phyloP scores from a whole-genome alignment of 1,140 invertebrate genomes.

The Bombyx mandarina region DNA sequence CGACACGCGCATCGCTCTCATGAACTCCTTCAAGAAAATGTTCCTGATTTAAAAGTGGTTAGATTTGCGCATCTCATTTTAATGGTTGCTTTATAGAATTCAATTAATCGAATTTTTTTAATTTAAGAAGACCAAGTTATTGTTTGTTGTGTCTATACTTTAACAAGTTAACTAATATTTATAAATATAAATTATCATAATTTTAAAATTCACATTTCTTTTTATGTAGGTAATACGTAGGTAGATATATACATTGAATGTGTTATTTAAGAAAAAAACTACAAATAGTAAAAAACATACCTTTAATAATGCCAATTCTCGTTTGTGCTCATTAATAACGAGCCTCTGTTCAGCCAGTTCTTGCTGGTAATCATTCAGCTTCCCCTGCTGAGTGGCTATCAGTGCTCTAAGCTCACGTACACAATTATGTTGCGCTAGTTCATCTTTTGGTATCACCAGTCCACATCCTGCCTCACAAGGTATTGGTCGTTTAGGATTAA shows the following conservation, averaged over 20 bases:
- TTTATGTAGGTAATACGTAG: too few species aligned
- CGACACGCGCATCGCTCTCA: constrained; percentile 89
- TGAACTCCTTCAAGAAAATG: constrained; percentile 79
- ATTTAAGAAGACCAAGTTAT: too few species aligned
- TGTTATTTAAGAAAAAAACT: too few species aligned
- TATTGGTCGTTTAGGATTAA: constrained; percentile 93
- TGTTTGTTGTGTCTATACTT: too few species aligned
- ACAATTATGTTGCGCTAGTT: constrained; percentile 95
- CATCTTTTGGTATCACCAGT: constrained; percentile 94
- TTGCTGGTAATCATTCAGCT: constrained; percentile 87
- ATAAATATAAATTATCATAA: too few species aligned
- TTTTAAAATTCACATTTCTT: too few species aligned
- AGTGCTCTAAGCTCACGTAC: constrained; percentile 87
- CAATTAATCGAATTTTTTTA: too few species aligned
- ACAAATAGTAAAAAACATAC: constrained; percentile 44
- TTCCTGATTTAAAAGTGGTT: too few species aligned
- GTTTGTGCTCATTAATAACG: constrained; percentile 89
- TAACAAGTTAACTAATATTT: too few species aligned
- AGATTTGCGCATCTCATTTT: too few species aligned
- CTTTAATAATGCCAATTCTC: constrained; percentile 89
- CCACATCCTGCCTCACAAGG: constrained; percentile 94
- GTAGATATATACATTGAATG: too few species aligned
- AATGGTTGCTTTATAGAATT: too few species aligned
- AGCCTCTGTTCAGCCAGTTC: constrained; percentile 89
- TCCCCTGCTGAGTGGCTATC: constrained; percentile 89